phyloP scores from a whole-genome alignment of 2,888 invertebrate species.

The Suillia variegata region DNA sequence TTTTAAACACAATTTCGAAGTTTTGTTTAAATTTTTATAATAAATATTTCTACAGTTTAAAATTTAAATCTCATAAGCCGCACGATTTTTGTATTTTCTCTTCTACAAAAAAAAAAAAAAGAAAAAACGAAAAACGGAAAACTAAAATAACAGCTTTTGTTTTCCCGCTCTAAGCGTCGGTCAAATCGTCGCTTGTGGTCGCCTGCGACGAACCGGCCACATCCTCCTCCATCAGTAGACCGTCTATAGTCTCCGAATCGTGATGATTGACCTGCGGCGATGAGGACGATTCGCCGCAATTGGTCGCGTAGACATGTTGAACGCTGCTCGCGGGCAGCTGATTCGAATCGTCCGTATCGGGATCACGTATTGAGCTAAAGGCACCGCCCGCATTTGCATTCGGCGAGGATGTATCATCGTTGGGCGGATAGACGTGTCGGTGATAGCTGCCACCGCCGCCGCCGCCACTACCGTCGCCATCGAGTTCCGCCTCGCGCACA shows the following conservation, averaged over 20 bases:
- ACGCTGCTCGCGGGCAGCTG: constrained; percentile 46
- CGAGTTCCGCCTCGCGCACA: constrained; percentile 56
- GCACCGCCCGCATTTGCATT: constrained; percentile 57
- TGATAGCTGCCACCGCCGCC: constrained; percentile 47
- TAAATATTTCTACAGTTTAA: too few species aligned
- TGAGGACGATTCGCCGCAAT: constrained; percentile 57
- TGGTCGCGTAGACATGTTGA: constrained; percentile 58
- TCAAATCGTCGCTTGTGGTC: constrained; percentile 46
- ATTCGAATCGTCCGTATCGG: constrained; percentile 58
- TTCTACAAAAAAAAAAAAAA: not conserved
- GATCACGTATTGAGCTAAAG: constrained; percentile 59
- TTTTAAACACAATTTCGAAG: too few species aligned
- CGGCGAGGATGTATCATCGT: constrained; percentile 57
- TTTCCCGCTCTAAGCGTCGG: constrained; percentile 53
- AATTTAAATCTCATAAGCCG: too few species aligned
- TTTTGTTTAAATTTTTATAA: too few species aligned
- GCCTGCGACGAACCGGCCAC: constrained; percentile 20
- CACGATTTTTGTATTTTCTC: too few species aligned
- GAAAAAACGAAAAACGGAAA: not conserved
- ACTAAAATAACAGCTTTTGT: not conserved
- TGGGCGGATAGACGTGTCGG: constrained; percentile 60
- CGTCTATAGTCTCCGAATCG: constrained; percentile 48
- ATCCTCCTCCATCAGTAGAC: constrained; percentile 45
- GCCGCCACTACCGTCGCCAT: constrained; percentile 47
- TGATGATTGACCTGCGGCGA: constrained; percentile 57